Evolutionary conservation across 2,888 invertebrate genomes (phyloP), one percentile per base, ranked within the genome.

Genomic region (Agapostemon virescens): DNA sequence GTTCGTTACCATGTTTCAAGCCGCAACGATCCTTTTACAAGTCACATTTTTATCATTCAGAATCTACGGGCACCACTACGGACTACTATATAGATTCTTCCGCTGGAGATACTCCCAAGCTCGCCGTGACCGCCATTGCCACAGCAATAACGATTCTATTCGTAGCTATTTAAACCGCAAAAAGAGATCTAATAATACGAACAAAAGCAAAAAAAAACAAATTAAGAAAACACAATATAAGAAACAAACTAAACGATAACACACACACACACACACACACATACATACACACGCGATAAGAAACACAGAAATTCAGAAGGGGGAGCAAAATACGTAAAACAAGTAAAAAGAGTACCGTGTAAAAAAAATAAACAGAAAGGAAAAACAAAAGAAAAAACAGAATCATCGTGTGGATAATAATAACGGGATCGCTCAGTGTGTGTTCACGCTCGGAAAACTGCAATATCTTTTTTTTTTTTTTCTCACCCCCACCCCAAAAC

Each of bases 41-140:
- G 89, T 86, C 86, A 87, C 86, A 55, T 90, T 90, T 90, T 91
- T 91, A 92, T 90, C 90, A 92, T 92, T 90, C 89, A 93, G 92
- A 92, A 90, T 90, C 92, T 88, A 82, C 88, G 87, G 90, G 87
- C 90, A 84, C 75, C 88, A 85, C 88, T 87, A 85, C 87, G 91
- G 91, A 92, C 90, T 88, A 89, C 89, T 84, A 88, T 87, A 74
- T 89, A 87, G 71, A 85, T 87, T 84, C 88, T 87, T 87, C 73
- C 79, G 79, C 89, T 90, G 92, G 92, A 89, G 90, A 89, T 88
- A 88, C 90, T 88, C 85, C 89, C 90, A 91, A 90, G 89, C 89
- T 91, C 89, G 86, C 89, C 88, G 88, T 92, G 90, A 89, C 88
- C 90, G 88, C 90, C 88, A 86, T 92, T 90, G 89, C 90, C 86